A percentile compares a stretch with the other conserved stretches of the same genome.
These are phyloP conservation scores for Julus scandinavius DNA, from an alignment of 2,888 invertebrate genomes.

Conservation along the genomic window DNA sequence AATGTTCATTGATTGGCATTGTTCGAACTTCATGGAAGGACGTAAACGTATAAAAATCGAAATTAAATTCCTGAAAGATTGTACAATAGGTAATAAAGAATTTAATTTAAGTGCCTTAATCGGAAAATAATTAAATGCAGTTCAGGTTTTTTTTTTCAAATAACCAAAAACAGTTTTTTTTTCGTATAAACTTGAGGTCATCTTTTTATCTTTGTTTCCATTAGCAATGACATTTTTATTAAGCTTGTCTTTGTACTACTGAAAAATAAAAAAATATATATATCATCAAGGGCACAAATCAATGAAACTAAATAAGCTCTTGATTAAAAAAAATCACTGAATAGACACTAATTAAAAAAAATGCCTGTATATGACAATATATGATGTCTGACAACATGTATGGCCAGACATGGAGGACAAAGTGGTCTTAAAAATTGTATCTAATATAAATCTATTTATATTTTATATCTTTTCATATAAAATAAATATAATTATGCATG, in stretches of 20 bases:
- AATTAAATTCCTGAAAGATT: neutral
- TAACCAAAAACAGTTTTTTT: neutral
- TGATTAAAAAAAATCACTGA: neutral
- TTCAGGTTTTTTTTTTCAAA: neutral
- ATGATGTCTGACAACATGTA: no score
- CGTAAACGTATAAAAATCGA: neutral
- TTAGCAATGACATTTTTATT: slow-evolving; percentile 45
- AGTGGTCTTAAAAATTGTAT: no score
- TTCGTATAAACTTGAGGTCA: neutral
- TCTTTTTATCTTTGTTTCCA: slow-evolving; percentile 6
- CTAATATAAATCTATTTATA: no score
- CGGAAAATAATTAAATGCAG: neutral
- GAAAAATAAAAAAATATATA: neutral
- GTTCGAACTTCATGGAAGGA: neutral
- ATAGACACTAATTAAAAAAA: neutral
- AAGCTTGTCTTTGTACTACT: neutral
- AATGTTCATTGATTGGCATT: neutral
- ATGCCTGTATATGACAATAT: no score
- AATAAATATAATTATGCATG: no score
- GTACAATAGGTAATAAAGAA: slow-evolving; percentile 11
- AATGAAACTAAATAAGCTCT: neutral
- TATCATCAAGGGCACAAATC: neutral
- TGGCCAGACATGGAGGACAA: no score
- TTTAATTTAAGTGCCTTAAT: neutral
- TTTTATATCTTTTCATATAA: no score